phyloP scores from a whole-genome alignment of 2,113 vertebrate genomes.

The Myrmecophaga tridactyla region DNA sequence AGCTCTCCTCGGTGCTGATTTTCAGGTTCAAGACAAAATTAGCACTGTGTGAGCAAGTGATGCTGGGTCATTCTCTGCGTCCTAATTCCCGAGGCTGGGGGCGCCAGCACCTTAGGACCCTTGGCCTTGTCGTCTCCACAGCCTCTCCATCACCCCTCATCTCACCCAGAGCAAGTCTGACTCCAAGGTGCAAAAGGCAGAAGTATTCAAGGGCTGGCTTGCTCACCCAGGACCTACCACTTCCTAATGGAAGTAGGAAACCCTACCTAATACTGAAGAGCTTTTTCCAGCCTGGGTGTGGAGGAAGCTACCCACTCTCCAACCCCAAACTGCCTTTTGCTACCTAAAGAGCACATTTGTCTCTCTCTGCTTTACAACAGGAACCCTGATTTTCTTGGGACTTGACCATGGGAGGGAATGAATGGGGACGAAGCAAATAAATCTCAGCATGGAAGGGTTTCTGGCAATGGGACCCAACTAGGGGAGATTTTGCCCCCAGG shows the following conservation, averaged over 20 bases:
- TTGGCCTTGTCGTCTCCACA: background rate
- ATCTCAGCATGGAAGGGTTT: background rate
- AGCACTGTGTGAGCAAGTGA: background rate
- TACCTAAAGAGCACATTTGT: background rate
- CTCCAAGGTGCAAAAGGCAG: background rate
- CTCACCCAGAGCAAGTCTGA: background rate
- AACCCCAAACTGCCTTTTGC: background rate
- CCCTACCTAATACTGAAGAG: background rate
- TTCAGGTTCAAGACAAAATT: conserved; percentile 16
- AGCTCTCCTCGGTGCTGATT: conserved; percentile 44
- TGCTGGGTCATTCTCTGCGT: background rate
- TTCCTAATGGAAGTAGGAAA: background rate
- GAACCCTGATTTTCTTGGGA: background rate
- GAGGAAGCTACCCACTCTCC: background rate
- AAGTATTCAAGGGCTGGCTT: background rate
- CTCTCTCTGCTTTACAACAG: background rate
- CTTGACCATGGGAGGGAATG: background rate
- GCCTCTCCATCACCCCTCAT: background rate
- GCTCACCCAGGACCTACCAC: background rate
- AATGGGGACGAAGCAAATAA: background rate
- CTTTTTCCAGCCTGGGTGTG: background rate
- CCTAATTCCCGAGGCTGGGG: background rate
- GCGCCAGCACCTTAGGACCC: background rate
- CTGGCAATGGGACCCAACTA: background rate
- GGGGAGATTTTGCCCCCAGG: background rate